Evolutionary conservation across 1,140 invertebrate genomes (phyloP).

Genomic region (Polyergus mexicanus): DNA sequence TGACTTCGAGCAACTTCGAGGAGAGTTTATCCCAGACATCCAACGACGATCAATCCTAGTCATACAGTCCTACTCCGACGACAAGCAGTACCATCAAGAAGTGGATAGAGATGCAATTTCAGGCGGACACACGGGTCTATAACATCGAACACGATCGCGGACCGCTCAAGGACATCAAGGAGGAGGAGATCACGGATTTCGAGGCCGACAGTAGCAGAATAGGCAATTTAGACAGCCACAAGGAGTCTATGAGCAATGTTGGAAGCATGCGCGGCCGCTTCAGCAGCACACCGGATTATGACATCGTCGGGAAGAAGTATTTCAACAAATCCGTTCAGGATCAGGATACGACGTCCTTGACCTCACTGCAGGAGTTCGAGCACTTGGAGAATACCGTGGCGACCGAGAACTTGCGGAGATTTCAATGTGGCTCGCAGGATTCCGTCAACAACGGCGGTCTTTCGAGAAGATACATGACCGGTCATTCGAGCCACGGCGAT

Average conservation of each 20-base stretch:
- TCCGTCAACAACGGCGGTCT: constrained; percentile 92
- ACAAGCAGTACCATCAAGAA: constrained; percentile 91
- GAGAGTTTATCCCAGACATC: constrained; percentile 90
- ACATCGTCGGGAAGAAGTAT: constrained; percentile 92
- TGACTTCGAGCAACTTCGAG: constrained; percentile 92
- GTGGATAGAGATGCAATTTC: constrained; percentile 96
- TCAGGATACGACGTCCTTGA: constrained; percentile 96
- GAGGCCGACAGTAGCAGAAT: constrained; percentile 92
- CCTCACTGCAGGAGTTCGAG: constrained; percentile 97
- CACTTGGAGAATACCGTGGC: constrained; percentile 93
- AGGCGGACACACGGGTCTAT: constrained; percentile 90
- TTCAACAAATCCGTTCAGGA: constrained; percentile 90
- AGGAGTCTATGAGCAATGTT: constrained; percentile 92
- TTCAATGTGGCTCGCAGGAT: constrained; percentile 90
- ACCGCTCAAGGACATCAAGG: constrained; percentile 96
- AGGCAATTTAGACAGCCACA: constrained; percentile 93
- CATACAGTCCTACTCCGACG: constrained; percentile 85
- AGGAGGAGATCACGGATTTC: constrained; percentile 94
- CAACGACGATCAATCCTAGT: constrained; percentile 84
- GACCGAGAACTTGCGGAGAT: constrained; percentile 87
- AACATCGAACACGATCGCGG: constrained; percentile 91
- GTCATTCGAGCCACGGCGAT: constrained; percentile 92
- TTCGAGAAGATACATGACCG: constrained; percentile 88
- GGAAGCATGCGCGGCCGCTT: constrained; percentile 93
- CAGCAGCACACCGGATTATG: constrained; percentile 94